Conservation (phyloP, 92 coral and sea anemone genomes). For the Scolanthus callimorphus region DNA sequence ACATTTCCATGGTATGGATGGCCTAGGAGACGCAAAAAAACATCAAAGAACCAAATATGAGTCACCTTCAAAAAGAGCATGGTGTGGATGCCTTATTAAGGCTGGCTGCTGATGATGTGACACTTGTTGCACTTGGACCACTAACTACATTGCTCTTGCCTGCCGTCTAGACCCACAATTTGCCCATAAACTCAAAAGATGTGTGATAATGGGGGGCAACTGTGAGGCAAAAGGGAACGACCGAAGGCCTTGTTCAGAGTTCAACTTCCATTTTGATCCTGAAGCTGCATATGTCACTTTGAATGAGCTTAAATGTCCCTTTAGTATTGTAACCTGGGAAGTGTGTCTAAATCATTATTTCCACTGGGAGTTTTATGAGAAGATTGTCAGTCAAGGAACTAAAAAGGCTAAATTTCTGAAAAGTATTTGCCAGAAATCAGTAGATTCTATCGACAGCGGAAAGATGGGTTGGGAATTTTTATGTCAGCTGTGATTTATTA, state of each 20-base stretch:
- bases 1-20: conserved; percentile 84
- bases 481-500: conserved; percentile 66
- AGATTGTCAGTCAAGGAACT: conserved; percentile 41
- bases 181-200: too few species aligned
- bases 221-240: conserved; percentile 77
- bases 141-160: too few species aligned
- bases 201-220: conserved; percentile 97
- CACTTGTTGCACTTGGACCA: too few species aligned
- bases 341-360: conserved; percentile 54
- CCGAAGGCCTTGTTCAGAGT: too few species aligned
- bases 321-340: conserved; percentile 74
- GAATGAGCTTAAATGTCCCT: conserved; percentile 58
- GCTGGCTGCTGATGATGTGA: too few species aligned
- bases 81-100: too few species aligned
- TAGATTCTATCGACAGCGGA: conserved; percentile 37
- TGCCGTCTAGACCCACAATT: too few species aligned
- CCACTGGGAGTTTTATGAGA: conserved; percentile 50
- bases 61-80: conserved; percentile 53
- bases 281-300: too few species aligned
- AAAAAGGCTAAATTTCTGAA: conserved; percentile 48
- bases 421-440: conserved; percentile 36
- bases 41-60: conserved; percentile 69
- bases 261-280: too few species aligned
- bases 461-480: conserved; percentile 33
- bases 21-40: conserved; percentile 77